Conservation (phyloP, 1,140 invertebrate species). For the Holotrichia oblita region DNA sequence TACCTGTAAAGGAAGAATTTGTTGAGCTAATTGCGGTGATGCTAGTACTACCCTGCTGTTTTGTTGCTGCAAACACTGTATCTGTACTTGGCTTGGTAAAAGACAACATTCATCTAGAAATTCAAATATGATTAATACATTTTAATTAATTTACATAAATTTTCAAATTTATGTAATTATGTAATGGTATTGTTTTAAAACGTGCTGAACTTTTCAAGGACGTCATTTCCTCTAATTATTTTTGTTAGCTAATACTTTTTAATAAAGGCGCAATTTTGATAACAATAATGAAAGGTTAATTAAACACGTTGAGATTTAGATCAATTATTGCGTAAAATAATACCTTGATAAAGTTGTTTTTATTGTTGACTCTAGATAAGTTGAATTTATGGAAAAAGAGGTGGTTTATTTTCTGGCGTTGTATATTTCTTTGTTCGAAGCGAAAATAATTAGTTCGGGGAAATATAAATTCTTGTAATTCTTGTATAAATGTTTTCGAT, state of each 20-base stretch:
- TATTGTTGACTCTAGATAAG: background rate
- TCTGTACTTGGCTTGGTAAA: constrained; percentile 85
- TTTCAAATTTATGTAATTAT: background rate
- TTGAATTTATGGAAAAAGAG: too few species aligned
- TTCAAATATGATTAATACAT: background rate
- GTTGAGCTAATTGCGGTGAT: constrained; percentile 74
- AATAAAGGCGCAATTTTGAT: background rate
- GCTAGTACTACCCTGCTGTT: constrained; percentile 74
- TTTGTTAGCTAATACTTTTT: background rate
- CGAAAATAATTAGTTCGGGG: too few species aligned
- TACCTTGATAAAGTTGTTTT: background rate
- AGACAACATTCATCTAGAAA: constrained; percentile 86
- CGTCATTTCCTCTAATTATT: constrained; percentile 2
- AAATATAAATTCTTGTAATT: too few species aligned
- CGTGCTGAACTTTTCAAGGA: background rate
- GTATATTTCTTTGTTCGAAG: too few species aligned
- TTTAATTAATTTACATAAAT: background rate
- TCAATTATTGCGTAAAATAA: background rate
- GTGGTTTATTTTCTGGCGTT: too few species aligned
- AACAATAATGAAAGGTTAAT: background rate
- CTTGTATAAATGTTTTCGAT: too few species aligned
- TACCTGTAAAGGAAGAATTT: constrained; percentile 73
- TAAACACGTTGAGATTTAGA: background rate
- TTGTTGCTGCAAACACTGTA: constrained; percentile 76
- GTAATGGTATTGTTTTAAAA: constrained; percentile 6